Conservation (phyloP, 2,797 vertebrate species). For the Sphaeramia orbicularis region DNA sequence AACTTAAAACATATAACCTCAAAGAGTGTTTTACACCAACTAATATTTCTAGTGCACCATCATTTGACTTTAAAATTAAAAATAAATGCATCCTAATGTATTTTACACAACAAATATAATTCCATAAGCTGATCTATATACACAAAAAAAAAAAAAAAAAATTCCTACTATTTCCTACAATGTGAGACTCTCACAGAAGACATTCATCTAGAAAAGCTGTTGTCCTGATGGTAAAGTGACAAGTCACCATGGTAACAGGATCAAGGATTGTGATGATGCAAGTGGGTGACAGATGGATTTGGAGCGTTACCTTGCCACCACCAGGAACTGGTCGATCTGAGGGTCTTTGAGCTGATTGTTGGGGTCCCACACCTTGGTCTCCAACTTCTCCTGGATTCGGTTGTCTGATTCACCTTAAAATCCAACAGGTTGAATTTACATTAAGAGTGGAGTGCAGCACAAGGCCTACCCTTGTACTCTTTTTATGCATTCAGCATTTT, state of each 20-base stretch:
- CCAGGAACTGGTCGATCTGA: constrained; percentile 97
- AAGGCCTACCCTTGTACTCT: background rate
- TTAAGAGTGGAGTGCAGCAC: background rate
- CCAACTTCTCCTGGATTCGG: constrained; percentile 93
- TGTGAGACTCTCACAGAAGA: constrained; percentile 13
- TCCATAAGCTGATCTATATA: background rate
- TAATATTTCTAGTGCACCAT: background rate
- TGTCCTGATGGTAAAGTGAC: constrained; percentile 20
- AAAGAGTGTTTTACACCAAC: background rate
- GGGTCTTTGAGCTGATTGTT: constrained; percentile 94
- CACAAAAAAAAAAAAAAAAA: background rate
- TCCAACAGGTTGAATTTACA: background rate
- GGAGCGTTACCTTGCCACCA: constrained; percentile 91
- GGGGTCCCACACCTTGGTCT: constrained; percentile 96
- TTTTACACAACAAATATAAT: background rate
- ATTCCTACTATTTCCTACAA: too few relatives aligned
- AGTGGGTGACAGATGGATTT: constrained; percentile 49
- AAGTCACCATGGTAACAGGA: constrained; percentile 54
- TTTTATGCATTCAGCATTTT: background rate
- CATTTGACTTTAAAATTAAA: background rate
- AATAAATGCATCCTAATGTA: background rate
- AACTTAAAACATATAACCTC: background rate
- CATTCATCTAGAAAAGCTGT: constrained; percentile 25
- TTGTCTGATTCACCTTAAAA: constrained; percentile 88
- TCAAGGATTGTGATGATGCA: constrained; percentile 13